Evolutionary conservation across 92 coral and sea anemone species (phyloP), one percentile per base, ranked within the genome.

Genomic region (Plumapathes pennacea): DNA sequence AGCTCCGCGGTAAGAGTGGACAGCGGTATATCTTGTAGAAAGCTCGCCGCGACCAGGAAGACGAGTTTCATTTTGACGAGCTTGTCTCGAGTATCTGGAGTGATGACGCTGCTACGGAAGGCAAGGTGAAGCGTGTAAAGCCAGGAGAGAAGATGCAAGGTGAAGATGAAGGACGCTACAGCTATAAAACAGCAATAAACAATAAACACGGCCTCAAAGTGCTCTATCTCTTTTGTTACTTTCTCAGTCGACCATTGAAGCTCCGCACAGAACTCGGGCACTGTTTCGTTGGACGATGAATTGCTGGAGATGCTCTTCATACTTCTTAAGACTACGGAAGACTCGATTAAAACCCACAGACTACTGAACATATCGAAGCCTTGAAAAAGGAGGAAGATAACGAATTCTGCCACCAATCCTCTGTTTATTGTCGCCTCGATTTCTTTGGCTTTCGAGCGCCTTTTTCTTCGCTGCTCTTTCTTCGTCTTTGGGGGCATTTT

Each of bases 1-100:
- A 91, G 77, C 70, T 88, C 85, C 44, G 95, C 95, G 1, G 97
- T 82, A 11, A 91, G 64, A 3, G 96, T 60, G 22, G 97, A 88
- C 21, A 91, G 71, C 25, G 97, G 97, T n/a, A 91, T 84, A 40
- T 91, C 97, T 45, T 91, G 72, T 51, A 91, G 40, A 12, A 91
- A 46, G 53, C 89, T 88, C 21, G 84, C 95, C 1, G 89, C 89
- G 19, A 82, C 45, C 2, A 89, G 71, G 62, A 91, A 91, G 19
- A 39, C 62, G 29, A 84, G 76, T 49, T 91, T 88, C 72, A 86
- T 90, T 27, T 39, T 71, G 13, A 91, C 74, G 25, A 91, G 63
- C 5, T 65, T 57, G 4, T 45, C 68, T 69, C 85, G 76, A 1
- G 84, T 78, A 18, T 88, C 75, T 14, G 77, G 72, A 15, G 83